Conservation (phyloP, 2,888 invertebrate species). For the Atethmia centrago region DNA sequence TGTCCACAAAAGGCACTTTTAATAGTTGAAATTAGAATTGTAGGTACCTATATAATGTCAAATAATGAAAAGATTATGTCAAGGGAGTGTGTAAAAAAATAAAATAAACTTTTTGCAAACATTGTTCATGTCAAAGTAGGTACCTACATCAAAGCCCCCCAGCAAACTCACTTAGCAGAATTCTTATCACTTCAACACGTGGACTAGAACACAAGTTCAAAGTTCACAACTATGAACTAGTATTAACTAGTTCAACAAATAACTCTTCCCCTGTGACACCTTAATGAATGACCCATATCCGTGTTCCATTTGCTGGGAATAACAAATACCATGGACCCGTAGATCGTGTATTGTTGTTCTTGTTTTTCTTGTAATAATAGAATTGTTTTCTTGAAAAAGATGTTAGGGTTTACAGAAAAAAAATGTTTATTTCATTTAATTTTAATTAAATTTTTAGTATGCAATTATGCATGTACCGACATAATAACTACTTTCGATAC, state of each 20-base stretch:
- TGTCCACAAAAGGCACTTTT: too few species aligned
- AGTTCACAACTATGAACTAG: constrained; percentile 45
- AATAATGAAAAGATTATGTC: too few species aligned
- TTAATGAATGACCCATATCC: constrained; percentile 55
- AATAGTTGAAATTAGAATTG: too few species aligned
- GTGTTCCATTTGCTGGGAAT: not conserved
- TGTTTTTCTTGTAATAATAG: constrained; percentile 12
- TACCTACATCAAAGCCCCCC: not conserved
- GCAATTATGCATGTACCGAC: not conserved
- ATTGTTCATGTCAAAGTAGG: too few species aligned
- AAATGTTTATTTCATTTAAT: not conserved
- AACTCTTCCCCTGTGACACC: constrained; percentile 35
- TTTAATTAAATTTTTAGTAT: constrained; percentile 1
- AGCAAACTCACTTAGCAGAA: constrained; percentile 13
- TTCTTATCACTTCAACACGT: constrained; percentile 22
- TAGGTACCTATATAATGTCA: too few species aligned
- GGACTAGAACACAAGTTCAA: constrained; percentile 37
- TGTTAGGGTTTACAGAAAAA: not conserved
- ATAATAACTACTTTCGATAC: not conserved
- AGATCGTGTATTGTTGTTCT: constrained; percentile 12
- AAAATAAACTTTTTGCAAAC: too few species aligned
- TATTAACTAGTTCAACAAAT: constrained; percentile 39
- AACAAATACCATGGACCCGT: constrained; percentile 3
- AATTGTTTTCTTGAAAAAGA: constrained; percentile 9
- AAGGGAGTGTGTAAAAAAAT: too few species aligned